Percentiles rank a stretch among this genome's conserved stretches.
Evolutionary conservation across 2,113 vertebrate genomes (phyloP).

Genomic region (Prietella phreatophila): DNA sequence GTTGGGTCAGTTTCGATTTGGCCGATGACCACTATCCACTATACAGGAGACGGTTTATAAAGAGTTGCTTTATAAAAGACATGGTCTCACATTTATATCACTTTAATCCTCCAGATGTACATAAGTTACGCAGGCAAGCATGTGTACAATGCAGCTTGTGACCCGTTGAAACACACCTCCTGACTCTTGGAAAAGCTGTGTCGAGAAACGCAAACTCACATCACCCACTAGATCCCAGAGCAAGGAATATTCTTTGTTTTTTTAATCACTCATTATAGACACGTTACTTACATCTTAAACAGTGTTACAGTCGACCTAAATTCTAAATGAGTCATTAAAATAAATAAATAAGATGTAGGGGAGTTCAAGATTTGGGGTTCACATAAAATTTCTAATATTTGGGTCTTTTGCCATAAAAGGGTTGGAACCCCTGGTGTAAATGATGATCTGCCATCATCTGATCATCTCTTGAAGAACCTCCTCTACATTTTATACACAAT

Average conservation of each 20-base stretch:
- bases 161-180: neutral
- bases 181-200: neutral
- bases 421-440: neutral
- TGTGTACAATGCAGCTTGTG: neutral
- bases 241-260: neutral
- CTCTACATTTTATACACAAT: conserved; percentile 40
- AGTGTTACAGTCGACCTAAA: neutral
- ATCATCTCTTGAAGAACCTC: conserved; percentile 5
- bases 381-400: neutral
- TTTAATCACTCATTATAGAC: neutral
- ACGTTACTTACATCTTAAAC: too few relatives aligned
- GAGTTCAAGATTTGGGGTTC: too few relatives aligned
- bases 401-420: neutral
- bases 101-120: neutral
- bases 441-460: conserved; percentile 3
- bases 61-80: too few relatives aligned
- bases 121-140: neutral
- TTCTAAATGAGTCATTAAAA: neutral
- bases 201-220: neutral
- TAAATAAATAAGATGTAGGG: too few relatives aligned
- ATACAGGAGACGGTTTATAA: neutral
- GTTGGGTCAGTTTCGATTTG: neutral
- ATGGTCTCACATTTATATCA: neutral
- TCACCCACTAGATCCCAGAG: neutral
- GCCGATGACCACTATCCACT: neutral